phyloP scores from a whole-genome alignment of 2,113 vertebrate species.

The Polypterus bichir region DNA sequence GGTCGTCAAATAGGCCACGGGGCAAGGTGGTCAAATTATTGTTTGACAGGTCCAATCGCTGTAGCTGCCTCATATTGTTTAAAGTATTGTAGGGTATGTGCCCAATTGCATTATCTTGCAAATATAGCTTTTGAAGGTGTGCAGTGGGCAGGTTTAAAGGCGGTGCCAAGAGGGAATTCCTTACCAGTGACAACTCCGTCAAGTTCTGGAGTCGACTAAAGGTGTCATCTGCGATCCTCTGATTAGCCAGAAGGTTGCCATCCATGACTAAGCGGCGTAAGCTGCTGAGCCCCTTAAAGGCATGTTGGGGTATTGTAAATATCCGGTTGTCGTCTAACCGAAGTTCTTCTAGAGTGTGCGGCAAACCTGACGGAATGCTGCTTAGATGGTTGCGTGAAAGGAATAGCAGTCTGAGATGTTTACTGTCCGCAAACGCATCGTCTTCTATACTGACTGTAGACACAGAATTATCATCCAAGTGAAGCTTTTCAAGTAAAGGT shows the following conservation, averaged over 20 bases:
- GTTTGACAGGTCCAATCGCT: conserved; percentile 76
- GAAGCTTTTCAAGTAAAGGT: conserved; percentile 76
- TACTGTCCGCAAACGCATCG: conserved; percentile 77
- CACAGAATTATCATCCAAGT: conserved; percentile 87
- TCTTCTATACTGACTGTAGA: conserved; percentile 90
- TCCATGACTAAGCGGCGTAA: conserved; percentile 79
- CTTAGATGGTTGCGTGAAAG: conserved; percentile 86
- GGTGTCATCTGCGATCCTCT: conserved; percentile 85
- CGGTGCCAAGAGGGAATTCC: conserved; percentile 76
- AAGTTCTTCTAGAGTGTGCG: conserved; percentile 78
- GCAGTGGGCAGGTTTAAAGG: conserved; percentile 72
- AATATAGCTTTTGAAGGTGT: conserved; percentile 66
- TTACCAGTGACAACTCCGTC: conserved; percentile 76
- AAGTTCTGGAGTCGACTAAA: conserved; percentile 81
- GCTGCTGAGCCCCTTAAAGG: conserved; percentile 72
- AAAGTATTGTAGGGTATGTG: conserved; percentile 74
- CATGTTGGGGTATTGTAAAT: conserved; percentile 80
- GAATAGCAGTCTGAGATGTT: conserved; percentile 67
- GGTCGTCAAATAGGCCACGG: conserved; percentile 71
- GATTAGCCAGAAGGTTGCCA: conserved; percentile 87
- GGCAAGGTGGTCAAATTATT: conserved; percentile 88
- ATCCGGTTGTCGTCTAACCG: conserved; percentile 88
- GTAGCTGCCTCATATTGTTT: conserved; percentile 65
- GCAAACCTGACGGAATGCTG: conserved; percentile 80
- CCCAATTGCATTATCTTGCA: conserved; percentile 82